phyloP scores from a whole-genome alignment of 2,113 vertebrate species.

The Sigmodon hispidus region DNA sequence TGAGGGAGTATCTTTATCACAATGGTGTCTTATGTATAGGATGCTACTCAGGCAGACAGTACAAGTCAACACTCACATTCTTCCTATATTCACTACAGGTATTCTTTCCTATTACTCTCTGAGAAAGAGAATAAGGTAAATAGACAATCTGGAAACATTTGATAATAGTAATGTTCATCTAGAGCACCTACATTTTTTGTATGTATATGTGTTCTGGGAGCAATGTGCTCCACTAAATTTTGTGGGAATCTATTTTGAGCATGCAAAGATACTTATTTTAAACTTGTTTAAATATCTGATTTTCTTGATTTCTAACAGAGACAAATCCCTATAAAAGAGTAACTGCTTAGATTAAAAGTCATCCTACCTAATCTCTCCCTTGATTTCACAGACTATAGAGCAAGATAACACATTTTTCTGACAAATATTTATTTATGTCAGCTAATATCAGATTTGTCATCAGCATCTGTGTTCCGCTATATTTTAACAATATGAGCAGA shows the following conservation, averaged over 20 bases:
- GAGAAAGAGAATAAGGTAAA: background rate
- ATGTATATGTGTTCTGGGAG: background rate
- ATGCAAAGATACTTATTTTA: slow-evolving; percentile 70
- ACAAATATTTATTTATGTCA: slow-evolving; percentile 71
- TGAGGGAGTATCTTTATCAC: background rate
- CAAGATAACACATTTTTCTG: slow-evolving; percentile 78
- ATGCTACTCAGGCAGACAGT: background rate
- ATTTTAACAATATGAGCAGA: slow-evolving; percentile 82
- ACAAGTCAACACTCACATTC: background rate
- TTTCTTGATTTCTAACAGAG: slow-evolving; percentile 69
- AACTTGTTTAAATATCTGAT: slow-evolving; percentile 82
- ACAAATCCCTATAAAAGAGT: slow-evolving; percentile 74
- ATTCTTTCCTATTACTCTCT: background rate
- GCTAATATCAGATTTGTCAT: slow-evolving; percentile 84
- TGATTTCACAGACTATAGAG: slow-evolving; percentile 67
- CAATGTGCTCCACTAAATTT: background rate
- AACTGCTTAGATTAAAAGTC: slow-evolving; percentile 72
- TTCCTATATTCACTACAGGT: background rate
- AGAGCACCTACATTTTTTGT: background rate
- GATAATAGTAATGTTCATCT: background rate
- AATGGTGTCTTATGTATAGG: background rate
- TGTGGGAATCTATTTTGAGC: slow-evolving; percentile 64
- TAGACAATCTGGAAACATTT: background rate
- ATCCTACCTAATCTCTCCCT: slow-evolving; percentile 71
- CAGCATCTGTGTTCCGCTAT: slow-evolving; percentile 81